phyloP scores from a whole-genome alignment of 1,140 invertebrate species.

The Brachionus calyciflorus region DNA sequence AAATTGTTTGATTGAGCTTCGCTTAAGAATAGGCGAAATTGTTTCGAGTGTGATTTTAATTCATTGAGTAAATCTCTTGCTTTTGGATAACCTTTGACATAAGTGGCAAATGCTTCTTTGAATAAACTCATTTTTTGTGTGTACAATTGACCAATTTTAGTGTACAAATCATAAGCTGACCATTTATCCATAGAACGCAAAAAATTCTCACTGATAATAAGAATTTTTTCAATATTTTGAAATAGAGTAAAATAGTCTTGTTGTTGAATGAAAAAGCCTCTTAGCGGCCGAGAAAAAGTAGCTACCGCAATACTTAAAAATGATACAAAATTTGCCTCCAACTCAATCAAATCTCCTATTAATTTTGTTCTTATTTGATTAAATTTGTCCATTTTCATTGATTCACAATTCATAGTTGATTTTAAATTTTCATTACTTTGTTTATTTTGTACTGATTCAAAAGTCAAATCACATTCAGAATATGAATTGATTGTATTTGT shows the following conservation, averaged over 20 bases:
- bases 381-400: slow-evolving; percentile 32
- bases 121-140: slow-evolving; percentile 43
- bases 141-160: slow-evolving; percentile 40
- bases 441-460: background rate
- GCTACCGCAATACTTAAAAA: slow-evolving; percentile 16
- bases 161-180: slow-evolving; percentile 42
- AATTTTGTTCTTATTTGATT: slow-evolving; percentile 12
- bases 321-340: slow-evolving; percentile 38
- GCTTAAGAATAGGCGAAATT: slow-evolving; percentile 26
- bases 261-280: slow-evolving; percentile 43
- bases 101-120: slow-evolving; percentile 37
- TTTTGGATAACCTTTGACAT: slow-evolving; percentile 36
- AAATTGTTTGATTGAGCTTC: slow-evolving; percentile 1
- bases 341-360: slow-evolving; percentile 30
- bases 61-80: slow-evolving; percentile 9
- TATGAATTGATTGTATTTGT: slow-evolving; percentile 23
- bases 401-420: slow-evolving; percentile 21
- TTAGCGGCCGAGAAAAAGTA: slow-evolving; percentile 16
- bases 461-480: slow-evolving; percentile 8
- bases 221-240: slow-evolving; percentile 40
- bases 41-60: slow-evolving; percentile 18
- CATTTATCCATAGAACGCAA: slow-evolving; percentile 44
- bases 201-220: slow-evolving; percentile 40
- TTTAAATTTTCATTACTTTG: background rate
- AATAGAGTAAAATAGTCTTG: slow-evolving; percentile 45